Percentiles rank a stretch among this genome's conserved stretches.
phyloP scores from a whole-genome alignment of 2,888 invertebrate genomes.

The Julus scandinavius region DNA sequence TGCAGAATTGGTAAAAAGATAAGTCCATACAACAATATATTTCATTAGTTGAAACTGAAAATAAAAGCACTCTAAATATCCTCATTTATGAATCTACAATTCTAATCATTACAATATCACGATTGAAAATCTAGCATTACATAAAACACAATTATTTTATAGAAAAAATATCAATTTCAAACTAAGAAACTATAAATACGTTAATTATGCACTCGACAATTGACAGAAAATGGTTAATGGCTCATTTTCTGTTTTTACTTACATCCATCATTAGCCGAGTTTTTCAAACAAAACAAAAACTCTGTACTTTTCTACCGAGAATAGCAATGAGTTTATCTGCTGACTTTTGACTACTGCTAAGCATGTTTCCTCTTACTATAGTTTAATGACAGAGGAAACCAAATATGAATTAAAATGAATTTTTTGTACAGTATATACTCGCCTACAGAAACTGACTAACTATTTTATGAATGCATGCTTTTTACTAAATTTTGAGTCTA shows the following conservation, averaged over 20 bases:
- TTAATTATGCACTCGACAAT: neutral
- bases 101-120: neutral
- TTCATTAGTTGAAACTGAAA: neutral
- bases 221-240: neutral
- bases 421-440: neutral
- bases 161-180: constrained; percentile 13
- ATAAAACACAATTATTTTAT: neutral
- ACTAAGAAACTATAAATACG: neutral
- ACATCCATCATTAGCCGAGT: neutral
- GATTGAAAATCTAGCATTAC: neutral
- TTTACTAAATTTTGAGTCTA: neutral
- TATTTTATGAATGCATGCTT: neutral
- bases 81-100: constrained; percentile 18
- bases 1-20: neutral
- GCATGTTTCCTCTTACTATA: neutral
- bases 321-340: neutral
- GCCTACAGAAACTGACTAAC: neutral
- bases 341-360: neutral
- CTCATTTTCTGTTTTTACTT: neutral
- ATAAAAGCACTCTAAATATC: neutral
- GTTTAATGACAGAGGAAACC: neutral
- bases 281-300: neutral
- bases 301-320: neutral
- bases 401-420: neutral
- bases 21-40: neutral